Base-by-base conservation (phyloP, 2,113 vertebrate species). In the Ciconia stormi region DNA sequence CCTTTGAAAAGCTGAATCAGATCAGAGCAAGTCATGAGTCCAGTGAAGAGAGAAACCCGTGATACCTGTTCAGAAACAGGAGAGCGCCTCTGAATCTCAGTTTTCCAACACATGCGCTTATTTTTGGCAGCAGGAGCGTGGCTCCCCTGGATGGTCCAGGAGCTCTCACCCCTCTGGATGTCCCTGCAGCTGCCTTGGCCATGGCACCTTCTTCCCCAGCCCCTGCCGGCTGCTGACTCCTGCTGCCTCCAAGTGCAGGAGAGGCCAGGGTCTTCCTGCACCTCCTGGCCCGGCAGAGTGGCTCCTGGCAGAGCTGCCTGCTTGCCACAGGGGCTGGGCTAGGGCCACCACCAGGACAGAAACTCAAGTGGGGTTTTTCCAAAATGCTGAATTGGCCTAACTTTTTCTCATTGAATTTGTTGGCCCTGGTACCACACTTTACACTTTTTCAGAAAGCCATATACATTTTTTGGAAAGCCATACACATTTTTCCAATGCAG, bases 1-100 rank as follows among this genome's bases (percentile, higher is more conserved):
- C 73, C 74, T 91, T 89, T 74, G 74, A 65, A 71, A 89, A 96
- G 52, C 73, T 44, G 77, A 94, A 76, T 88, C 22, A 32, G 50
- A 90, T 76, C 34, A 84, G 89, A 89, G 63, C 6, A 74, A 95
- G 36, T 58, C 23, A 10, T 23, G 40, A 63, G 83, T 52, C 58
- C 32, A 56, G 25, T 46, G 32, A 83, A 72, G 67, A 82, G 49
- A 74, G 65, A 76, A 92, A 46, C 5, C 11, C 1, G 1, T 59
- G 59, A 49, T 77, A 42, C 23, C 4, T 56, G 8, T 42, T 90
- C n/a, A 62, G 74, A 79, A 91, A 36, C 11, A 44, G 38, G 7
- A 81, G 29, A 42, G 11, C 11, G 62, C 52, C 23, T 87, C 56
- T 62, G 78, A 82, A 82, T 90, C 11, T 47, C 13, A 4, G 10